Evolutionary conservation across 2,888 invertebrate genomes (phyloP), one percentile per base, ranked within the genome.

Genomic region (Watsonalla binaria): DNA sequence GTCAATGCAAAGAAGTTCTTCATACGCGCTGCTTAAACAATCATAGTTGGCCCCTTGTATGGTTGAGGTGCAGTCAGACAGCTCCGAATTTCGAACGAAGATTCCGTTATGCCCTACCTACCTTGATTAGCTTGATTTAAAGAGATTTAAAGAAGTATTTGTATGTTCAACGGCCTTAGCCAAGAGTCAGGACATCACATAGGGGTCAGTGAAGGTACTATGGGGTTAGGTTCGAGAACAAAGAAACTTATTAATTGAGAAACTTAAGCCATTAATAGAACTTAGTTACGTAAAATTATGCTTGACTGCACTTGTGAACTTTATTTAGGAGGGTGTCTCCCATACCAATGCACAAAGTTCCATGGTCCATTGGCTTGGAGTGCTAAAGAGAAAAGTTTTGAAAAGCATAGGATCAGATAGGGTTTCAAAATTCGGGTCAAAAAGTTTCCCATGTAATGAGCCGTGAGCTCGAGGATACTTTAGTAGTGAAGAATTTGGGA

Each of bases 391-490:
- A 49, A 35, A 49, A 39, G 8, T 49, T 48, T 48, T 42, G 42
- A 42, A 42, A 13, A 24, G n/a, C 11, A 48, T n/a, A 49, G 39
- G 15, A 14, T 14, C 14, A 49, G 46, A 49, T 37, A 49, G 49
- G 39, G 42, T 42, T 42, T 49, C 37, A 49, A 49, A 24, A 49
- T 15, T 33, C 37, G 15, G 49, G 49, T 39, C 49, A 49, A 49
- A 49, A 37, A 39, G 8, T 49, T 49, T 39, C 6, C 2, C n/a
- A 48, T 14, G 35, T 37, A 49, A 49, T 49, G 37, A 49, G 37
- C 49, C 49, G 9, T 42, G 11, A 42, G 37, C 9, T 37, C 49
- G 37, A 49, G 15, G 5, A 49, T 37, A 13, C 15, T 15, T 13
- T 46, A 37, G 14, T 37, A 5, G 9, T 2, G 6, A 13, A 8